phyloP scores from a whole-genome alignment of 2,797 vertebrate species.

The Cossypha caffra region DNA sequence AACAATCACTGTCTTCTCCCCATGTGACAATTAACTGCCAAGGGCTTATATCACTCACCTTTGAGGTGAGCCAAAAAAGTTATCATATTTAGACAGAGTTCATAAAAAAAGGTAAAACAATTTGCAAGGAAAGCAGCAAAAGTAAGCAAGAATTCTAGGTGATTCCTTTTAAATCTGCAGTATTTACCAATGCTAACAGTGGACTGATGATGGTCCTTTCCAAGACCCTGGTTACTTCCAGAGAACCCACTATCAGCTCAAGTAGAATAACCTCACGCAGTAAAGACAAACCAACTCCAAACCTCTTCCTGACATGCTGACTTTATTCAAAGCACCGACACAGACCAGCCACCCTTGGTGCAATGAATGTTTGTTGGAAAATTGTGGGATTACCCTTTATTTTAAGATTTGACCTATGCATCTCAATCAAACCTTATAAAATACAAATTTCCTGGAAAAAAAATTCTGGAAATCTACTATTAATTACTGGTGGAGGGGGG shows the following conservation, averaged over 20 bases:
- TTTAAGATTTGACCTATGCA: neutral
- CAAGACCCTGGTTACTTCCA: neutral
- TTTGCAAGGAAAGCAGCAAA: neutral
- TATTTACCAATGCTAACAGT: neutral
- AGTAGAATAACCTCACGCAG: neutral
- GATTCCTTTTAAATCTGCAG: neutral
- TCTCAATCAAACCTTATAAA: neutral
- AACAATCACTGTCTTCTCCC: neutral
- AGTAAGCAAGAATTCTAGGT: neutral
- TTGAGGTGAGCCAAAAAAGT: neutral
- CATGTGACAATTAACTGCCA: neutral
- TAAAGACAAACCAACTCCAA: neutral
- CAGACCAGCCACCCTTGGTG: neutral
- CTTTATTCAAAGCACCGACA: neutral
- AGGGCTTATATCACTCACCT: neutral
- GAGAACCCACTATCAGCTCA: neutral
- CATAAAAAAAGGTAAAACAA: neutral
- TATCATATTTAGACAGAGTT: neutral
- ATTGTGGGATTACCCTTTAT: neutral
- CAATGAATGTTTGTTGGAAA: accelerated
- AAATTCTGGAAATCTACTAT: neutral
- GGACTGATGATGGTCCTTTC: neutral
- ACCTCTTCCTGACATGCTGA: neutral
- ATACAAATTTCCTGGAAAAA: neutral
- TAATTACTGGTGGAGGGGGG: neutral